These are phyloP conservation scores for Tetropium fuscum DNA, from an alignment of 2,888 invertebrate genomes.

Conservation along the genomic window DNA sequence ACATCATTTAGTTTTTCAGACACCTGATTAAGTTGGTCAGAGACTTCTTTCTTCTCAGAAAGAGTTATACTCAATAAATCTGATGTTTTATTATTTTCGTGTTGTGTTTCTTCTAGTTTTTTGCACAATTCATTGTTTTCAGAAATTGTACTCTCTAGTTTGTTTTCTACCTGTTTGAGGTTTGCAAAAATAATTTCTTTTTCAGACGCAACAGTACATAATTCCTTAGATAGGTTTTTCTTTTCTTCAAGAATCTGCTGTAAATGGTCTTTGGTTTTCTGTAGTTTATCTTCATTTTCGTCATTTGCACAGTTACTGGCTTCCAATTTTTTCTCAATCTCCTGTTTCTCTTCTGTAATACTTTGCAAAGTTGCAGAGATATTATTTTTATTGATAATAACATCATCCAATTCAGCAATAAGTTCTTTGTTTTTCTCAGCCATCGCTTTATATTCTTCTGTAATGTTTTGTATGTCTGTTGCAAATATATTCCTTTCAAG, in stretches of 20 bases:
- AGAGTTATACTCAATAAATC: not conserved
- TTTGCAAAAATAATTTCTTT: not conserved
- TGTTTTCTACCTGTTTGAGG: no score
- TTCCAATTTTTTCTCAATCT: not conserved
- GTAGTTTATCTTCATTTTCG: not conserved
- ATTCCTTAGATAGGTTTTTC: not conserved
- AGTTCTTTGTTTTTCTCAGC: not conserved
- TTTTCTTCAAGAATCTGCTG: not conserved
- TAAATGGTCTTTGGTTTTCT: not conserved
- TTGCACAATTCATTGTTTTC: no score
- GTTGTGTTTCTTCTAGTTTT: not conserved
- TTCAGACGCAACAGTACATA: not conserved
- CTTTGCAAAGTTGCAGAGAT: conserved; percentile 1
- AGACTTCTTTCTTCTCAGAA: conserved; percentile 2
- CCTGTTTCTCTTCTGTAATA: not conserved
- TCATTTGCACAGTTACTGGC: not conserved
- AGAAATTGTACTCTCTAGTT: no score
- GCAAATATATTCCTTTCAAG: not conserved
- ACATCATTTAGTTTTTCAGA: conserved; percentile 6
- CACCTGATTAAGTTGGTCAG: not conserved
- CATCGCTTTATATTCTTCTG: no score
- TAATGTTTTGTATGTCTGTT: not conserved
- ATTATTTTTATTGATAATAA: not conserved
- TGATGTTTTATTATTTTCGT: no score
- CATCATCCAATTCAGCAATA: conserved; percentile 2